Evolutionary conservation across 2,888 invertebrate genomes (phyloP), one percentile per base, ranked within the genome.

Genomic region (Acronicta psi): DNA sequence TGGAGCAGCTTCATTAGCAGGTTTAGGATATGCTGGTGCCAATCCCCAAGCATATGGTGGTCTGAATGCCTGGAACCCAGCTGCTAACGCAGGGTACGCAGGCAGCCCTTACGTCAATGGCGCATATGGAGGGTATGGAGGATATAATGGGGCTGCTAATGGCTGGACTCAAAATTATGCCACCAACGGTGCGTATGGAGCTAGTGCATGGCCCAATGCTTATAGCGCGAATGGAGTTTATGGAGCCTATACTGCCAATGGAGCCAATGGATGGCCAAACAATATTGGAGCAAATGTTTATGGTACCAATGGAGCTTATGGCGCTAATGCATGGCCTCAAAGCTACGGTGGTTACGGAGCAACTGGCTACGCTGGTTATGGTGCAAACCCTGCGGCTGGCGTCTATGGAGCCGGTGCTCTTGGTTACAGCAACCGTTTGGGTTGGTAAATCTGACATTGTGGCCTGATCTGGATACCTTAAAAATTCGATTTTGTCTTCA

Each of bases 1-100:
- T 72, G 94, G 94, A 40, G 93, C 75, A 17, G 45, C 41, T 20
- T 43, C 59, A 29, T 50, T 59, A 2, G 73, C 76, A 11, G 87
- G 88, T 54, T 84, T 87, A 60, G 83, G 85, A 18, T 66, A 87
- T 57, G 82, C 86, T 60, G 90, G 69, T 13, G 60, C 46, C 13
- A 59, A 65, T 17, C 73, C 75, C 16, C 16, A 77, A 18, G 69
- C 73, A 25, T 74, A 73, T 55, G 66, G 59, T 2, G 46, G 56
- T 7, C 60, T 73, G 41, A 31, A 69, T 59, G 42, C 65, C 59
- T 63, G 69, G 59, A 40, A 61, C 8, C 61, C 58, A 29, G 38
- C 42, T 16, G 6, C 29, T 16, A 42, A 34, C 14, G 31, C 36
- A 5, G 51, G 17, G 0, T 56, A 52, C 13, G 37, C 37, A 10